These are phyloP conservation scores for Siderastrea radians DNA, from an alignment of 92 coral and sea anemone genomes.

Conservation along the genomic window DNA sequence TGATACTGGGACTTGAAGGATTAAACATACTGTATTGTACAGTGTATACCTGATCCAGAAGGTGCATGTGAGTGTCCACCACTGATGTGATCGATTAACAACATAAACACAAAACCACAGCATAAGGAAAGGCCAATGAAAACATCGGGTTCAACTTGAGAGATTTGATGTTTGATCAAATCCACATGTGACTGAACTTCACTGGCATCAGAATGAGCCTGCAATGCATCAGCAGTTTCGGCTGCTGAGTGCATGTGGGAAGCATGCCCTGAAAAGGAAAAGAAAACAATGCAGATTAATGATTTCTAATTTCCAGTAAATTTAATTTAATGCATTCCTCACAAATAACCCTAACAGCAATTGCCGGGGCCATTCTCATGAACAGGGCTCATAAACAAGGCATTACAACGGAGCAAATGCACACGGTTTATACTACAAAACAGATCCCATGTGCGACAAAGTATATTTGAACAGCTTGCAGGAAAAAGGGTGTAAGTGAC, in stretches of 20 bases:
- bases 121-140: conserved; percentile 96
- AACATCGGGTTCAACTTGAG: conserved; percentile 91
- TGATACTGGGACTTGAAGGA: no score
- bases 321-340: not conserved
- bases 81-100: conserved; percentile 89
- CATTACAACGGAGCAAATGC: no score
- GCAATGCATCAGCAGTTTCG: not conserved
- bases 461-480: no score
- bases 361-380: no score
- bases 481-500: no score
- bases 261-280: not conserved
- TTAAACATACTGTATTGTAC: no score
- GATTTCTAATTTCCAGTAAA: not conserved
- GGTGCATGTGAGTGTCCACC: conserved; percentile 98
- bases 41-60: conserved; percentile 48
- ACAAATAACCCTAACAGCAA: no score
- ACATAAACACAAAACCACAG: conserved; percentile 96
- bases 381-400: no score
- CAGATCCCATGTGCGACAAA: no score
- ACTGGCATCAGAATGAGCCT: not conserved
- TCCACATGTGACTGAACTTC: conserved; percentile 52
- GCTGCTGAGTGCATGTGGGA: conserved; percentile 12
- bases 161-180: conserved; percentile 66
- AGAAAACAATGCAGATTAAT: not conserved
- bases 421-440: no score